These are phyloP conservation scores for Lasioglossum villosulum DNA, from an alignment of 2,888 invertebrate species.

Conservation along the genomic window DNA sequence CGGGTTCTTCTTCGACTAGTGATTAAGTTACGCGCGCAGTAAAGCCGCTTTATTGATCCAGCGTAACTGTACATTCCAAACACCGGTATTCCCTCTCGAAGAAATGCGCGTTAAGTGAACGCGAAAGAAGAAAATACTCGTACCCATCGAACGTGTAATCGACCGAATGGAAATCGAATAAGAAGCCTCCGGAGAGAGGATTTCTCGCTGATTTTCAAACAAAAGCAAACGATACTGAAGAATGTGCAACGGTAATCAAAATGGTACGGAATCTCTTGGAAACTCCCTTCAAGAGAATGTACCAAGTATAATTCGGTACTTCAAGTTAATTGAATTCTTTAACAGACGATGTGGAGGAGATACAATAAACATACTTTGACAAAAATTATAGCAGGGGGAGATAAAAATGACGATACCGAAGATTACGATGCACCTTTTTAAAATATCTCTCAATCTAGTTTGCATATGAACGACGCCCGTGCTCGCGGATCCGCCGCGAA, in stretches of 20 bases:
- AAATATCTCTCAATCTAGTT: slow-evolving; percentile 49
- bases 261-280: neutral
- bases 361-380: neutral
- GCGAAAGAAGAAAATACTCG: neutral
- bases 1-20: neutral
- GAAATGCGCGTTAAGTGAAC: neutral
- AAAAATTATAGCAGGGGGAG: no score
- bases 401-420: slow-evolving; percentile 4
- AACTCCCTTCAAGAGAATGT: neutral
- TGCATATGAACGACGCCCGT: slow-evolving; percentile 6
- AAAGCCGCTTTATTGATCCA: slow-evolving; percentile 4
- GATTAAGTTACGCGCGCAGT: slow-evolving; percentile 25
- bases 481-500: slow-evolving; percentile 19
- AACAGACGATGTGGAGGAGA: neutral
- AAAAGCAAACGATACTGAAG: neutral
- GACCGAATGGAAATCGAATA: neutral
- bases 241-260: neutral
- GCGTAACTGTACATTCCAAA: slow-evolving; percentile 36
- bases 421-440: slow-evolving; percentile 1
- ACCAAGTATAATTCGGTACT: no score
- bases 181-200: neutral
- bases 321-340: neutral
- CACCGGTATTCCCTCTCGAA: neutral
- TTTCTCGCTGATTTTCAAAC: neutral
- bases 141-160: neutral